Percentiles rank a stretch among this genome's conserved stretches.
Evolutionary conservation across 2,888 invertebrate species (phyloP).

Genomic region (Coecobrya sp.): DNA sequence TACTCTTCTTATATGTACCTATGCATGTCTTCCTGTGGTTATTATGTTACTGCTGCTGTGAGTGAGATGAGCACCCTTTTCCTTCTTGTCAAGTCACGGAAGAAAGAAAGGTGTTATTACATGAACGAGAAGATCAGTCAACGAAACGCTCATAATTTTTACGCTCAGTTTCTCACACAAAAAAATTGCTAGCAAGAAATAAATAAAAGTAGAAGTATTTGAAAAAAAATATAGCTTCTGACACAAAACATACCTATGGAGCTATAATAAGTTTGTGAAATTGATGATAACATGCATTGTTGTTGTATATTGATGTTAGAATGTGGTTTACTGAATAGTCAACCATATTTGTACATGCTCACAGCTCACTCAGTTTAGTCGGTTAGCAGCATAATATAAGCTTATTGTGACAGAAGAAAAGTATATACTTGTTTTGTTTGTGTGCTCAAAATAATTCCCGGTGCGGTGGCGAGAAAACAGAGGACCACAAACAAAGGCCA

Average conservation of each 20-base stretch:
- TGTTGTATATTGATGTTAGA: neutral
- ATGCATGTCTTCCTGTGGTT: slow-evolving; percentile 78
- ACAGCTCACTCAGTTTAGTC: neutral
- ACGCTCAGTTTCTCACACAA: neutral
- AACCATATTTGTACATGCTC: neutral
- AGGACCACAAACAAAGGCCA: slow-evolving; percentile 7
- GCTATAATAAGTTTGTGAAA: too few relatives aligned
- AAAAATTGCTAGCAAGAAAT: neutral
- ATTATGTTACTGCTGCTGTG: neutral
- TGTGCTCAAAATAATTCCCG: slow-evolving; percentile 5
- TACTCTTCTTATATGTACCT: too few relatives aligned
- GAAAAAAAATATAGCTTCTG: neutral
- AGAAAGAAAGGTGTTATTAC: slow-evolving; percentile 62
- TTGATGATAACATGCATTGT: neutral
- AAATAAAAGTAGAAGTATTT: slow-evolving; percentile 32
- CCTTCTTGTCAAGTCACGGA: slow-evolving; percentile 76
- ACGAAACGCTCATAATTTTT: slow-evolving; percentile 29
- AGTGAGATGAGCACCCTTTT: slow-evolving; percentile 37
- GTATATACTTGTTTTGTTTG: slow-evolving; percentile 4
- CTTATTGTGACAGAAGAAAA: neutral
- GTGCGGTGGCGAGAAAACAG: neutral
- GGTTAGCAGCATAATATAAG: neutral
- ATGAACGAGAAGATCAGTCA: slow-evolving; percentile 18
- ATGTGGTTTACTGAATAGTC: neutral
- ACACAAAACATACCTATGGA: too few relatives aligned